Percentiles rank a stretch among this genome's conserved stretches.
Evolutionary conservation across 1,140 invertebrate genomes (phyloP).

Genomic region (Cotesia typhae): DNA sequence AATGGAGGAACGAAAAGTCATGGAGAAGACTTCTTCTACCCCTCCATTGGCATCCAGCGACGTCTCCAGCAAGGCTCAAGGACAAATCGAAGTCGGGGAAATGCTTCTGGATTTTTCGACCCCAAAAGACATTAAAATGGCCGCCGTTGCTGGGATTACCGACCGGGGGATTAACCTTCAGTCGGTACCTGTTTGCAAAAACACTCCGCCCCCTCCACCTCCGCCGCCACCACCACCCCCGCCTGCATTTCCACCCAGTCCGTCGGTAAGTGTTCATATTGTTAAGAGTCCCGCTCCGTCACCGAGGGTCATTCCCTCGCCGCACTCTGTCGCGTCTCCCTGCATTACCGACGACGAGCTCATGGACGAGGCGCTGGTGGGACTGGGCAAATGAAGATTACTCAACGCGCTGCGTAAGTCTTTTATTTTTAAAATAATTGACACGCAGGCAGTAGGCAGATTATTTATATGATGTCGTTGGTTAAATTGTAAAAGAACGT

Average conservation of each 20-base stretch:
- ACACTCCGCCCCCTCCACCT: slow-evolving; percentile 65
- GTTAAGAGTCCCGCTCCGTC: slow-evolving; percentile 81
- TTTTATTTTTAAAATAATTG: not conserved
- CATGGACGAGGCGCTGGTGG: slow-evolving; percentile 87
- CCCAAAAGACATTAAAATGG: slow-evolving; percentile 57
- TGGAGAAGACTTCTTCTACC: slow-evolving; percentile 29
- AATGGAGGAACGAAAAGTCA: slow-evolving; percentile 50
- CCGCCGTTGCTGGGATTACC: slow-evolving; percentile 48
- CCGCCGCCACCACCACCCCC: slow-evolving; percentile 51
- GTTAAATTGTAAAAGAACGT: too few species aligned
- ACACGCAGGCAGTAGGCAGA: slow-evolving; percentile 18
- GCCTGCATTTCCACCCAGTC: slow-evolving; percentile 68
- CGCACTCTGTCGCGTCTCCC: slow-evolving; percentile 77
- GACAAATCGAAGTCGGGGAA: slow-evolving; percentile 69
- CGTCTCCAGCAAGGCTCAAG: slow-evolving; percentile 13
- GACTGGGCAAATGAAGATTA: slow-evolving; percentile 72
- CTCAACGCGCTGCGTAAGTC: slow-evolving; percentile 47
- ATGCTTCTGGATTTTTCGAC: slow-evolving; percentile 74
- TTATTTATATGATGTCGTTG: not conserved
- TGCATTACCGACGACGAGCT: slow-evolving; percentile 88
- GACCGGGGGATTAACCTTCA: slow-evolving; percentile 61
- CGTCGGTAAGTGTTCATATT: slow-evolving; percentile 79
- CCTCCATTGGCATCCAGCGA: slow-evolving; percentile 32
- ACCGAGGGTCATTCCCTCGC: slow-evolving; percentile 71
- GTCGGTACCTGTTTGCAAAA: slow-evolving; percentile 65